Evolutionary conservation across 2,113 vertebrate species (phyloP).

Genomic region (Daphoenositta chrysoptera): DNA sequence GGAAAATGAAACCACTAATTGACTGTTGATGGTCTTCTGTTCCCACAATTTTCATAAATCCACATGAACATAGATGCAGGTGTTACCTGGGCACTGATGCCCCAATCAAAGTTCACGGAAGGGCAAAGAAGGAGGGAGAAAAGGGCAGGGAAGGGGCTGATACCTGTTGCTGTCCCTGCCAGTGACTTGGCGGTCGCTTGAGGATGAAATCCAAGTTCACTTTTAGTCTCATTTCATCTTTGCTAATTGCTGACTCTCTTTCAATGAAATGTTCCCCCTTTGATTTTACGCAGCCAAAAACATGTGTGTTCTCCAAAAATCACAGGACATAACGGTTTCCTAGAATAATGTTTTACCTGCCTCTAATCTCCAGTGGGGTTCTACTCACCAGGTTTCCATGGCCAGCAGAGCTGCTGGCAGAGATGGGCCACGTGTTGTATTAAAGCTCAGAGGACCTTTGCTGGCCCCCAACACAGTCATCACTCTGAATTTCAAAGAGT

Average conservation of each 20-base stretch:
- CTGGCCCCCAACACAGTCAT: neutral
- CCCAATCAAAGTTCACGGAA: fast-evolving
- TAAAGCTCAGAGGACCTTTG: neutral
- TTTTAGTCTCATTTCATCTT: neutral
- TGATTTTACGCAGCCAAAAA: neutral
- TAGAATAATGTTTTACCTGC: neutral
- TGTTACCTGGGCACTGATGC: neutral
- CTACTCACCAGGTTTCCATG: neutral
- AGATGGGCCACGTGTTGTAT: too few relatives aligned
- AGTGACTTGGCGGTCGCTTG: fast-evolving
- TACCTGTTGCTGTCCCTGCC: neutral
- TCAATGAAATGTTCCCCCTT: neutral
- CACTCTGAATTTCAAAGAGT: neutral
- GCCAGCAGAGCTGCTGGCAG: neutral
- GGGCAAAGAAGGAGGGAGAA: neutral
- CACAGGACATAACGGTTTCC: neutral
- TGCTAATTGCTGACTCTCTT: neutral
- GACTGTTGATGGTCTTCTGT: neutral
- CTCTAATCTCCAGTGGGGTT: neutral
- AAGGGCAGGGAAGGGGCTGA: neutral
- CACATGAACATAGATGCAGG: neutral
- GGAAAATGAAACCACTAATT: neutral
- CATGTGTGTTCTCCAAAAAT: neutral
- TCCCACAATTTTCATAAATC: neutral
- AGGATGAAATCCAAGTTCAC: neutral